Evolutionary conservation across 2,888 invertebrate species (phyloP).

Genomic region (Leptinotarsa peninsularis): DNA sequence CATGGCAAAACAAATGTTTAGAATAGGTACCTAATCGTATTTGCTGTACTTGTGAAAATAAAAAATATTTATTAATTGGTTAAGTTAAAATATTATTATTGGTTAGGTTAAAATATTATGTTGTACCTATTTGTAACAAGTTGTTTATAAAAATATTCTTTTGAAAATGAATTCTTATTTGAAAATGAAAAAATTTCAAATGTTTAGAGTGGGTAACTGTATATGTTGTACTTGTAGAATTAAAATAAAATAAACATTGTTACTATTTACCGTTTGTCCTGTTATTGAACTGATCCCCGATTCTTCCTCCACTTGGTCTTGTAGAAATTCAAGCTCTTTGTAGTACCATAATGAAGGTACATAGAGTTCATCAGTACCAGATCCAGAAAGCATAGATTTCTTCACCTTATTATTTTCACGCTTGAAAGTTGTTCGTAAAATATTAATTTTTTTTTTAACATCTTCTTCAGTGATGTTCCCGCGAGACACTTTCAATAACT

Average conservation of each 20-base stretch:
- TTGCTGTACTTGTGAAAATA: conserved; percentile 2
- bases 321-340: conserved; percentile 6
- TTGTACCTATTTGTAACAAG: too few relatives aligned
- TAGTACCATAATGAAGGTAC: conserved; percentile 4
- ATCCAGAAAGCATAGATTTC: background rate
- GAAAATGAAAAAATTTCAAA: background rate
- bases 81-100: too few relatives aligned
- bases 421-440: too few relatives aligned
- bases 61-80: background rate
- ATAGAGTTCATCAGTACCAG: conserved; percentile 22
- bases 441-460: too few relatives aligned
- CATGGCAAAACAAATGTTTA: conserved; percentile 21
- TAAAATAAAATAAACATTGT: too few relatives aligned
- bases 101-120: too few relatives aligned
- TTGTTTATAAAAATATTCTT: conserved; percentile 4
- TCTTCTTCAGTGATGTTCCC: too few relatives aligned
- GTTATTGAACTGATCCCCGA: too few relatives aligned
- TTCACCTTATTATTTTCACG: background rate
- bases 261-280: too few relatives aligned
- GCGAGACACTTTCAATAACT: too few relatives aligned
- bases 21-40: background rate
- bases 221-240: too few relatives aligned
- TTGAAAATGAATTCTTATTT: background rate
- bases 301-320: too few relatives aligned
- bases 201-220: background rate